phyloP scores from a whole-genome alignment of 2,888 invertebrate species.

The Scaptomyza polygonia region DNA sequence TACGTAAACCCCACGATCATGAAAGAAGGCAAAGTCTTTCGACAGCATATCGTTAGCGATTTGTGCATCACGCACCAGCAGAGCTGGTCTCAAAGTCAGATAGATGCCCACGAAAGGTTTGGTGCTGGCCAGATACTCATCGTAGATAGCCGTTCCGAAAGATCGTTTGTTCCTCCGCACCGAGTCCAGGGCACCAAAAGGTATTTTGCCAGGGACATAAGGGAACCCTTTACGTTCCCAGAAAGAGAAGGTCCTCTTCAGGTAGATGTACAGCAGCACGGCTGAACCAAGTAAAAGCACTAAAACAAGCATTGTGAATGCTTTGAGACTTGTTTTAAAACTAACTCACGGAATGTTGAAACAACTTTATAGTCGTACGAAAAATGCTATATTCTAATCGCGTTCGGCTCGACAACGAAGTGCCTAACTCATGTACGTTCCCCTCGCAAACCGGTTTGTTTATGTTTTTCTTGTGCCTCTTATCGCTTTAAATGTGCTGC shows the following conservation, averaged over 20 bases:
- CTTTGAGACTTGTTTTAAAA: conserved; percentile 2
- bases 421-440: background rate
- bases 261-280: conserved; percentile 57
- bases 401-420: background rate
- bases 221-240: conserved; percentile 87
- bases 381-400: background rate
- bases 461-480: background rate
- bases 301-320: conserved; percentile 39
- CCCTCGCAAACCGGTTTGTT: too few relatives aligned
- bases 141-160: conserved; percentile 87
- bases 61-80: conserved; percentile 87
- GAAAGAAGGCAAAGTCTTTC: conserved; percentile 88
- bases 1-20: conserved; percentile 87
- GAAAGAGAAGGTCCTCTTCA: conserved; percentile 81
- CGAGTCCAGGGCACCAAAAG: conserved; percentile 87
- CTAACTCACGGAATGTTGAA: conserved; percentile 7
- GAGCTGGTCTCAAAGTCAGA: conserved; percentile 87
- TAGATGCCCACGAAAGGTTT: conserved; percentile 86
- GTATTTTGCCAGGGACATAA: conserved; percentile 86
- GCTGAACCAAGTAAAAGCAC: conserved; percentile 43
- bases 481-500: background rate
- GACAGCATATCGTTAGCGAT: conserved; percentile 87
- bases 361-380: conserved; percentile 33
- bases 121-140: conserved; percentile 85
- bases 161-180: conserved; percentile 86